These are phyloP conservation scores for Medauroidea extradentata DNA, from an alignment of 1,140 invertebrate species.

Conservation along the genomic window DNA sequence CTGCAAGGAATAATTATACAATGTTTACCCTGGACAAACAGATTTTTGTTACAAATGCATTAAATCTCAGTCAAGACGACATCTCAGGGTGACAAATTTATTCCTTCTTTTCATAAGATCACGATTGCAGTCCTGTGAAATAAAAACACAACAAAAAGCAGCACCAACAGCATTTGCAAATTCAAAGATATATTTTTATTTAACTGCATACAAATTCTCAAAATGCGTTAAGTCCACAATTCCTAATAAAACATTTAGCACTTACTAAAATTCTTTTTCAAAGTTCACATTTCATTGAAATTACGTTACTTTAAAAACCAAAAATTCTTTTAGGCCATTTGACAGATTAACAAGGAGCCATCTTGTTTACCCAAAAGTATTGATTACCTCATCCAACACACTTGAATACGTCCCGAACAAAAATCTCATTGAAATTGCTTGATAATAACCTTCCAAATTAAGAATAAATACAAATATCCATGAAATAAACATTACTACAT, in stretches of 20 bases:
- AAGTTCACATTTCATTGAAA: not conserved
- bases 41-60: constrained; percentile 8
- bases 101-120: not conserved
- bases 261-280: too few species aligned
- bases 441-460: too few species aligned
- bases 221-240: not conserved
- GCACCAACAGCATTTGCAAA: constrained; percentile 5
- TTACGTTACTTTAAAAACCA: not conserved
- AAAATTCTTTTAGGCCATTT: not conserved
- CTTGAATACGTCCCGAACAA: not conserved
- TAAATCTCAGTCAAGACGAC: not conserved
- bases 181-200: not conserved
- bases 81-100: too few species aligned
- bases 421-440: too few species aligned
- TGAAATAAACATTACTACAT: too few species aligned
- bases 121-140: constrained; percentile 13
- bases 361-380: constrained; percentile 15
- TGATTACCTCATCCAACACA: constrained; percentile 13
- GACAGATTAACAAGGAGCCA: constrained; percentile 13
- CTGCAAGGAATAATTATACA: constrained; percentile 18
- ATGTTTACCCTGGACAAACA: constrained; percentile 13
- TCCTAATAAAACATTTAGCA: too few species aligned
- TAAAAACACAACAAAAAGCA: constrained; percentile 18
- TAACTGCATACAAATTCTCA: not conserved
- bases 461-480: too few species aligned